These are phyloP conservation scores for Lichenostomus cassidix DNA, from an alignment of 2,113 vertebrate species.

Conservation along the genomic window DNA sequence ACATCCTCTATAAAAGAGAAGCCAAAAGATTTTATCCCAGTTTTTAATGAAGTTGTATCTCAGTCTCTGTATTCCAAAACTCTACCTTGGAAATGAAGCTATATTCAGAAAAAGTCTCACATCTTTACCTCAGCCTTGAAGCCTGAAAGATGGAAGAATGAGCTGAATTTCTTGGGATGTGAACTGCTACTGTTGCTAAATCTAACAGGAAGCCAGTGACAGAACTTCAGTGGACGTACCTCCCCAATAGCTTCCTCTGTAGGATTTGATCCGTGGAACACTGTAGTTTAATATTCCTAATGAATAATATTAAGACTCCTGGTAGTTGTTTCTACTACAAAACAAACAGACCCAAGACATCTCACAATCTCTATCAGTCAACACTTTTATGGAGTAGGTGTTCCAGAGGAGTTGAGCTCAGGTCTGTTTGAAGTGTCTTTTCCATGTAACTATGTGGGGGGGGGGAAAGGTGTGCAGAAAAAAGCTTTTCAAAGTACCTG, in stretches of 20 bases:
- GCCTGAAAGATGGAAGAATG: background rate
- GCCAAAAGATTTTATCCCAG: background rate
- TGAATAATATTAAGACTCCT: background rate
- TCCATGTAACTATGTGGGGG: background rate
- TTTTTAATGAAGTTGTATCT: background rate
- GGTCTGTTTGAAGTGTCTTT: background rate
- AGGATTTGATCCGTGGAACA: background rate
- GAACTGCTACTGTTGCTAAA: background rate
- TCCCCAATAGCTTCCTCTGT: background rate
- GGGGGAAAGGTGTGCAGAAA: fast-evolving
- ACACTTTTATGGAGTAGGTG: background rate
- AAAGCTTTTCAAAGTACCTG: background rate
- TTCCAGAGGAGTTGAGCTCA: background rate
- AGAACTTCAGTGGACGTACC: background rate
- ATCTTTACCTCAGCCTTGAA: background rate
- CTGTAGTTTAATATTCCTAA: background rate
- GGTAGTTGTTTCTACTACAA: background rate
- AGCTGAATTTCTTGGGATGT: background rate
- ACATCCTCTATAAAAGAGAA: background rate
- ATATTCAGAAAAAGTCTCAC: background rate
- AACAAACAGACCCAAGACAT: background rate
- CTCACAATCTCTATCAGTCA: background rate
- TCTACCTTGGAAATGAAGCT: background rate
- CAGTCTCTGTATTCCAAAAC: background rate
- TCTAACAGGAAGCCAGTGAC: background rate